Conservation (phyloP, 2,113 vertebrate species). For the Sula dactylatra region DNA sequence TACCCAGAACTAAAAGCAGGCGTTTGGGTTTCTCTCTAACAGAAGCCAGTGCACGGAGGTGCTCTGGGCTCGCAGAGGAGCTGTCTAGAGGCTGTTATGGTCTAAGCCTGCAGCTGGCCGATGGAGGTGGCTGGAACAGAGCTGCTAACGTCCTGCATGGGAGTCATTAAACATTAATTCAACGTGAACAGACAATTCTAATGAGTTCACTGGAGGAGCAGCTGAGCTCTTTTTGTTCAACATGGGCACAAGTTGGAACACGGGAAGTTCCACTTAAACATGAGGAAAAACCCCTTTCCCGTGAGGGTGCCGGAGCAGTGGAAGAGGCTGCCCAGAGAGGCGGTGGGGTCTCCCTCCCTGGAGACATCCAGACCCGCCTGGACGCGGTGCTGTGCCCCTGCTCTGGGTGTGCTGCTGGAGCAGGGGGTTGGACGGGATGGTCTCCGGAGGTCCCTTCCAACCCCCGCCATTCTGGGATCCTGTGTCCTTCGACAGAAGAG, state of each 20-base stretch:
- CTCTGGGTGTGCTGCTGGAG: too few relatives aligned
- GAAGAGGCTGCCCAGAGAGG: too few relatives aligned
- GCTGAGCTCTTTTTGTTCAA: not conserved
- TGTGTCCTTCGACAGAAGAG: not conserved
- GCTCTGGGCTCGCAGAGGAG: not conserved
- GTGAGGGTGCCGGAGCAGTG: too few relatives aligned
- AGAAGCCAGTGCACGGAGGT: not conserved
- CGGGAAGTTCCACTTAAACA: too few relatives aligned
- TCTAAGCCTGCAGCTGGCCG: not conserved
- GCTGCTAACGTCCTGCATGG: accelerated
- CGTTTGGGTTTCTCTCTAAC: not conserved
- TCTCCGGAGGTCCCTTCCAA: too few relatives aligned
- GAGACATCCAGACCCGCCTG: too few relatives aligned
- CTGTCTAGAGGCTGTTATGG: not conserved
- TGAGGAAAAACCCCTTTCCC: too few relatives aligned
- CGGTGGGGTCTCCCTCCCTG: too few relatives aligned
- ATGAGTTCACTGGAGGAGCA: not conserved
- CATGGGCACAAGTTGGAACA: too few relatives aligned
- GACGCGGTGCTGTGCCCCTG: too few relatives aligned
- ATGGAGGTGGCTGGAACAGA: not conserved
- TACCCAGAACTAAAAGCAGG: not conserved
- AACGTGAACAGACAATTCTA: not conserved
- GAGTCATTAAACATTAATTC: not conserved
- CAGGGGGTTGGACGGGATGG: too few relatives aligned
- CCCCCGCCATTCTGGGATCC: too few relatives aligned